Evolutionary conservation across 2,888 invertebrate genomes (phyloP), one percentile per base, ranked within the genome.

Genomic region (Linyphia triangularis): DNA sequence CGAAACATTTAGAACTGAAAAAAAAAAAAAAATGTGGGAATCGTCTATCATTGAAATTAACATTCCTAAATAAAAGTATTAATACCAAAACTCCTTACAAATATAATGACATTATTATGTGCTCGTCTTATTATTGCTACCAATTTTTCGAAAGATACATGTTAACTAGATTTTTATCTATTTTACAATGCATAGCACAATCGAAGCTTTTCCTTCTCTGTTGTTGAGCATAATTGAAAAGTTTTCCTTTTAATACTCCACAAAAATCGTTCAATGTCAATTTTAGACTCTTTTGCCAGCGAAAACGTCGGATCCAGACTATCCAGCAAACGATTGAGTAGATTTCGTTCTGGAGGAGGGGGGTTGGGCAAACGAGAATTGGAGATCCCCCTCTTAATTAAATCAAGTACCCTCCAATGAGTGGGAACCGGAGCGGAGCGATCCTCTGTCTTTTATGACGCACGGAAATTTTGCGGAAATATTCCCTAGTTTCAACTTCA

Each of bases 331-430:
- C 75, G 75, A 75, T 84, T 75, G 84, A 84, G 84, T 75, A 75
- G 22, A 65, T 65, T 73, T 65, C 51, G 5, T 51, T 5, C n/a
- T 7, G 67, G 37, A 5, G 19, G 6, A 4, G 28, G 26, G 57
- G 61, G 13, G 82, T 3, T n/a, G 16, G 6, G 57, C 28, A 57
- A 28, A 19, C 22, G 22, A 33, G 33, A 24, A 33, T 19, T 26
- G 51, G 65, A 65, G 28, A 59, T n/a, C 24, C 13, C 33, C 57
- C 67, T 63, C 33, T 81, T 81, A 82, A 82, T 82, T 82, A 82
- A 82, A 82, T 82, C 82, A 82, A 82, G 82, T 43, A 43, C 72
- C 72, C 82, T 82, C 37, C 28, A 61, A 19, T 30, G 30, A 70
- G 59, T 67, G 67, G 43, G 22, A 33, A 33, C 33, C 51, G 51